Evolutionary conservation across 2,797 vertebrate species (phyloP).

Genomic region (Gobionotothen gibberifrons): DNA sequence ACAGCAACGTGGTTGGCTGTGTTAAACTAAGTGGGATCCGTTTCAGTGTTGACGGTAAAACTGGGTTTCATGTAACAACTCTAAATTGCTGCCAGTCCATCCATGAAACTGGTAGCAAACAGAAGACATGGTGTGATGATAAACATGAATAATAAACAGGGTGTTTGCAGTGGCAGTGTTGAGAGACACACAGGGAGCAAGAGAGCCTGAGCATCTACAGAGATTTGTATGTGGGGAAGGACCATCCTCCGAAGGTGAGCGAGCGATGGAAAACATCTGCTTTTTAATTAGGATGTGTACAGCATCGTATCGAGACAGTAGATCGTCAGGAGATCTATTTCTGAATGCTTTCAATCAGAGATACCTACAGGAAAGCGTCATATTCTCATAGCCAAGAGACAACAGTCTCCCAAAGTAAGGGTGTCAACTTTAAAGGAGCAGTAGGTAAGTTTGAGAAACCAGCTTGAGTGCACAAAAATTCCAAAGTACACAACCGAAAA

Average conservation of each 20-base stretch:
- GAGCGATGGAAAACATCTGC: constrained; percentile 29
- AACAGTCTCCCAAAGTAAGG: not conserved
- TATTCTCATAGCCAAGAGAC: constrained; percentile 12
- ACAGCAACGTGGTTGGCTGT: constrained; percentile 58
- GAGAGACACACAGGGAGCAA: constrained; percentile 33
- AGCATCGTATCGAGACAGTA: constrained; percentile 9
- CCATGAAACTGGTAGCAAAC: constrained; percentile 78
- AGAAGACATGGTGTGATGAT: constrained; percentile 75
- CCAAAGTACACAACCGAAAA: too few relatives aligned
- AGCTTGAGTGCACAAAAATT: too few relatives aligned
- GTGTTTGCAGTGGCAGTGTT: constrained; percentile 56
- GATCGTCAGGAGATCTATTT: constrained; percentile 47
- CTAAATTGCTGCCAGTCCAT: constrained; percentile 75
- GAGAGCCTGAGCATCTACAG: constrained; percentile 20
- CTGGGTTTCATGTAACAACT: constrained; percentile 69
- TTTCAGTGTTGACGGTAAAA: constrained; percentile 76
- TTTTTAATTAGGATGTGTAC: constrained; percentile 64
- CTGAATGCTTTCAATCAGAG: constrained; percentile 51
- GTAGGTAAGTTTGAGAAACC: too few relatives aligned
- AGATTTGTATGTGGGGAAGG: constrained; percentile 57
- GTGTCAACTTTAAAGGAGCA: not conserved
- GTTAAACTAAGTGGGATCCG: constrained; percentile 76
- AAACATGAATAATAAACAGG: constrained; percentile 79
- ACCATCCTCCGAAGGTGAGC: constrained; percentile 58
- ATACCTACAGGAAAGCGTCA: constrained; percentile 37